Evolutionary conservation across 2,888 invertebrate genomes (phyloP), one percentile per base, ranked within the genome.

Genomic region (Julus scandinavius): DNA sequence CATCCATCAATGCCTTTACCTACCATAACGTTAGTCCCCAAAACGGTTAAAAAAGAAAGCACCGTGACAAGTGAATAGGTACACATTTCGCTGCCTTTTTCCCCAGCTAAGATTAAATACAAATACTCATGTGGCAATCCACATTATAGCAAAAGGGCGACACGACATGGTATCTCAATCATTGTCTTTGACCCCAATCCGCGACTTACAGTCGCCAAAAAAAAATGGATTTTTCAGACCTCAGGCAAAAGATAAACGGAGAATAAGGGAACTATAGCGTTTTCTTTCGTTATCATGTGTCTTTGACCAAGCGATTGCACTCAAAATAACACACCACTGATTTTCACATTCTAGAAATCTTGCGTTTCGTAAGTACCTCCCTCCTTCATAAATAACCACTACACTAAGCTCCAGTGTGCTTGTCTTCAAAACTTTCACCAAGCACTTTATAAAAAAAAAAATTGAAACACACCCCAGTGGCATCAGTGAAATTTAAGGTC

Each of bases 101-200:
- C 72, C 29, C 29, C 72, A 9, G 72, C 72, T 72, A 72, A 72
- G 72, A 72, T 72, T 72, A 72, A 72, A 72, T 72, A 72, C 72
- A 72, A 72, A 72, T 72, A 72, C 72, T 72, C 72, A 29, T 29
- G 72, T 72, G 72, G 72, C 72, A 72, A 72, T 72, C 72, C 72
- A 29, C 29, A 72, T 72, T 72, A 72, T 29, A 29, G 72, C n/a
- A 63, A 63, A 72, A 11, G 38, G 72, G 29, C 29, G 29, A 29
- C 29, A 29, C 72, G 72, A 29, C 72, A 29, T 29, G 72, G 29
- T 29, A 72, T 72, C 72, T 72, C 72, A 72, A 72, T 72, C 72
- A 72, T 72, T 72, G 72, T 72, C 29, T 72, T 72, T 72, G 72
- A 72, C 72, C 72, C 29, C 72, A 72, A 72, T 72, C 72, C 72